Evolutionary conservation across 92 coral and sea anemone species (phyloP).

Genomic region (Micromussa lordhowensis): DNA sequence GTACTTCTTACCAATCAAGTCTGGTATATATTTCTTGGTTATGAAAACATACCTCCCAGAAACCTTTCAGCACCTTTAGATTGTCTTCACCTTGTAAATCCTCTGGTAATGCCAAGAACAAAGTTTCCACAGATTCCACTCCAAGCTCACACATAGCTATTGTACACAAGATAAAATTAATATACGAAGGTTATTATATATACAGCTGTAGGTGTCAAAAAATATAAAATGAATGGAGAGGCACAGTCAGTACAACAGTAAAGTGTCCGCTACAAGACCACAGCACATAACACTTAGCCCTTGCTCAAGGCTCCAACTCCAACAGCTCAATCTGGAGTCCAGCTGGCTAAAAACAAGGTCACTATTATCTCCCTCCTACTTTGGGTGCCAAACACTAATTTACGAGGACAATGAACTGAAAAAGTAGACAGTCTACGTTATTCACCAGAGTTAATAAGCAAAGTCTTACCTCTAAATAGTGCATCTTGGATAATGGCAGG

Average conservation of each 20-base stretch:
- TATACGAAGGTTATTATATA: too few species aligned
- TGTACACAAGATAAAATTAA: not conserved
- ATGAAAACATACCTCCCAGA: constrained; percentile 78
- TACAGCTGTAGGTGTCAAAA: not conserved
- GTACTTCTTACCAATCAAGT: too few species aligned
- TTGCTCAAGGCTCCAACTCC: too few species aligned
- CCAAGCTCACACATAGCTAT: constrained; percentile 96
- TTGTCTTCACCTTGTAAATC: constrained; percentile 54
- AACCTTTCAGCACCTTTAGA: constrained; percentile 65
- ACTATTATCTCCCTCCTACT: too few species aligned
- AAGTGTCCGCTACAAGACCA: too few species aligned
- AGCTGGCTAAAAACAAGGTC: too few species aligned
- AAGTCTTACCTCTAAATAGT: constrained; percentile 84
- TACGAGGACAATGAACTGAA: not conserved
- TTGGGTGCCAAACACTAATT: too few species aligned
- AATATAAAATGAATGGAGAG: too few species aligned
- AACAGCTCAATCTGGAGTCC: too few species aligned
- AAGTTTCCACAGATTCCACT: constrained; percentile 85
- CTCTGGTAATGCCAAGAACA: constrained; percentile 81
- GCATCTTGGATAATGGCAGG: constrained; percentile 89
- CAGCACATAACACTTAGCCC: too few species aligned
- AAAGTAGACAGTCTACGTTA: too few species aligned
- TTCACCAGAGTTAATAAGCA: not conserved
- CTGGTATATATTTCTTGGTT: not conserved
- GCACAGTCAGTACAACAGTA: too few species aligned